These are phyloP conservation scores for Polia nebulosa DNA, from an alignment of 2,888 invertebrate species.

Conservation along the genomic window DNA sequence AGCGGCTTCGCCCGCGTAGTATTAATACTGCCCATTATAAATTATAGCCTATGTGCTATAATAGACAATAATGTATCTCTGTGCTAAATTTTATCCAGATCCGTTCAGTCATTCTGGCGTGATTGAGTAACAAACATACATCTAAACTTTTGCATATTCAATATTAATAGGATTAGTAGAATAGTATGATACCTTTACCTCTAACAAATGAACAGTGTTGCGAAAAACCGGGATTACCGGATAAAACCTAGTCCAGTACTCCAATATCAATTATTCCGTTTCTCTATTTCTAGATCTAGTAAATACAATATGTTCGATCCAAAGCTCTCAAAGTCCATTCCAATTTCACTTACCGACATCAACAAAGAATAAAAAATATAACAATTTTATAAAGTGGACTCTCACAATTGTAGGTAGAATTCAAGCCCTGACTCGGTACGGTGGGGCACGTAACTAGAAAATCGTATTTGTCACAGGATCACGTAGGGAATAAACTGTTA, in stretches of 20 bases:
- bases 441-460: slow-evolving; percentile 81
- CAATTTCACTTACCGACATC: slow-evolving; percentile 64
- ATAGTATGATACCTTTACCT: no score
- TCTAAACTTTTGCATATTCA: no score
- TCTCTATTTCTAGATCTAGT: slow-evolving; percentile 25
- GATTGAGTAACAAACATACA: no score
- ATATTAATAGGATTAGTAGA: no score
- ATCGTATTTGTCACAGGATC: slow-evolving; percentile 85
- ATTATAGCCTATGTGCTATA: no score
- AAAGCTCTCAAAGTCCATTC: slow-evolving; percentile 48
- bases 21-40: no score
- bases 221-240: neutral
- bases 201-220: no score
- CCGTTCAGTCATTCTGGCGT: no score
- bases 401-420: slow-evolving; percentile 54
- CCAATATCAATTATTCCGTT: slow-evolving; percentile 44
- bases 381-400: slow-evolving; percentile 69
- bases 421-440: slow-evolving; percentile 61
- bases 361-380: slow-evolving; percentile 62
- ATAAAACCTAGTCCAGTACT: neutral
- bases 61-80: no score
- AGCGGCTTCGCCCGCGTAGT: no score
- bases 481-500: slow-evolving; percentile 85
- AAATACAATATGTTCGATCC: slow-evolving; percentile 58
- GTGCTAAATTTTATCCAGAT: no score